phyloP scores from a whole-genome alignment of 1,140 invertebrate genomes.

The Arion vulgaris region DNA sequence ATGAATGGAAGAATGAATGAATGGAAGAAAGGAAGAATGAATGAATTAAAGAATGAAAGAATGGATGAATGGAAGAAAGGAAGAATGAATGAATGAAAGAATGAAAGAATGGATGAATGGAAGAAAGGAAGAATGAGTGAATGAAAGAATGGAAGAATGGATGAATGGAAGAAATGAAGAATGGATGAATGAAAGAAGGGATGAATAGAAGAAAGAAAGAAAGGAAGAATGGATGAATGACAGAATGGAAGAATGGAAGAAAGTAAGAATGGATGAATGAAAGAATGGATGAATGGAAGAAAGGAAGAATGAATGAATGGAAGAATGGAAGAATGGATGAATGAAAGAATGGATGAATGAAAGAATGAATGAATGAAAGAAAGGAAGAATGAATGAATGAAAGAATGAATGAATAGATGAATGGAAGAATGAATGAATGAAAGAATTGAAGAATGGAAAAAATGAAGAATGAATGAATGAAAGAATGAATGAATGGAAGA shows the following conservation, averaged over 20 bases:
- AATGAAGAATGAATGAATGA: not conserved
- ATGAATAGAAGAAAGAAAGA: conserved; percentile 41
- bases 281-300: conserved; percentile 53
- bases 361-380: conserved; percentile 54
- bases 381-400: conserved; percentile 55
- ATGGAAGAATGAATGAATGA: too few relatives aligned
- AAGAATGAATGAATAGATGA: not conserved
- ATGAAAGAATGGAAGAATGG: conserved; percentile 59
- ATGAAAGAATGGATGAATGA: too few relatives aligned
- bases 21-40: conserved; percentile 57
- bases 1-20: too few relatives aligned
- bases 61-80: not conserved
- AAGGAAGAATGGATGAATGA: conserved; percentile 48
- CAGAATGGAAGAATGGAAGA: too few relatives aligned
- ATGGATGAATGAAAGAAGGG: too few relatives aligned
- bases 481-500: too few relatives aligned
- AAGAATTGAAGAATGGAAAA: conserved; percentile 27
- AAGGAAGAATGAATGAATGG: conserved; percentile 24
- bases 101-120: conserved; percentile 35
- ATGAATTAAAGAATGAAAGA: conserved; percentile 39
- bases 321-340: too few relatives aligned
- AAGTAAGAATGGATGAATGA: too few relatives aligned
- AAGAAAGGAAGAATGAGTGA: conserved; percentile 65
- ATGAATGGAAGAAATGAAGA: conserved; percentile 27
- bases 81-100: too few relatives aligned